Evolutionary conservation across 2,888 invertebrate genomes (phyloP).

Genomic region (Nomada fabriciana): DNA sequence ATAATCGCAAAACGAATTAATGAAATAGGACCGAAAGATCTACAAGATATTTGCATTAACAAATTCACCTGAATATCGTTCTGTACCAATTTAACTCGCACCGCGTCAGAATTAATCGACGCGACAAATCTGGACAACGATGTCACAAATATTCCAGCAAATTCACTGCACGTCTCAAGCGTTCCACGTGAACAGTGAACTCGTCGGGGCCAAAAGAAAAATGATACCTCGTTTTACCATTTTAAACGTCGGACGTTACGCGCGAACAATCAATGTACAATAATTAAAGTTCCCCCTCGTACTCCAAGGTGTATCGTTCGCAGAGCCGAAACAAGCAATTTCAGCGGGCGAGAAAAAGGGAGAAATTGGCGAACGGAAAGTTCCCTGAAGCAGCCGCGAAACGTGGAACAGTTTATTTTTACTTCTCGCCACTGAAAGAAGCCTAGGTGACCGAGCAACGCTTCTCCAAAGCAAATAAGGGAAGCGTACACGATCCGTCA

Average conservation of each 20-base stretch:
- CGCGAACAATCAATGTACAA: too few species aligned
- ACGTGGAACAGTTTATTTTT: slow-evolving; percentile 11
- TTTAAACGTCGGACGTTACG: too few species aligned
- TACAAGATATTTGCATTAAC: not conserved
- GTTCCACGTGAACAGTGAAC: too few species aligned
- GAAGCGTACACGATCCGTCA: not conserved
- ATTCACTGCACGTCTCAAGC: too few species aligned
- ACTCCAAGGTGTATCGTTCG: not conserved
- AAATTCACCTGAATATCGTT: not conserved
- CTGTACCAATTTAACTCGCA: too few species aligned
- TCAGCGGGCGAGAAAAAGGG: not conserved
- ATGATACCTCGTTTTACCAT: too few species aligned
- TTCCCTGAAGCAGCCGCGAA: not conserved
- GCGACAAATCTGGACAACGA: too few species aligned
- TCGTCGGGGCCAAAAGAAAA: too few species aligned
- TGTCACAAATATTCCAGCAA: too few species aligned
- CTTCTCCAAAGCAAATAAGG: slow-evolving; percentile 24
- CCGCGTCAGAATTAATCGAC: too few species aligned
- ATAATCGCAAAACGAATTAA: not conserved
- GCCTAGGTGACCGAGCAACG: not conserved
- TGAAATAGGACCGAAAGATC: not conserved
- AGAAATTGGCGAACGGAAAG: not conserved
- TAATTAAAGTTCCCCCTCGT: too few species aligned
- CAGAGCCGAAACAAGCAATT: slow-evolving; percentile 15
- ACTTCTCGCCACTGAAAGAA: not conserved